phyloP scores from a whole-genome alignment of 1,140 invertebrate genomes.

The Triops cancriformis region DNA sequence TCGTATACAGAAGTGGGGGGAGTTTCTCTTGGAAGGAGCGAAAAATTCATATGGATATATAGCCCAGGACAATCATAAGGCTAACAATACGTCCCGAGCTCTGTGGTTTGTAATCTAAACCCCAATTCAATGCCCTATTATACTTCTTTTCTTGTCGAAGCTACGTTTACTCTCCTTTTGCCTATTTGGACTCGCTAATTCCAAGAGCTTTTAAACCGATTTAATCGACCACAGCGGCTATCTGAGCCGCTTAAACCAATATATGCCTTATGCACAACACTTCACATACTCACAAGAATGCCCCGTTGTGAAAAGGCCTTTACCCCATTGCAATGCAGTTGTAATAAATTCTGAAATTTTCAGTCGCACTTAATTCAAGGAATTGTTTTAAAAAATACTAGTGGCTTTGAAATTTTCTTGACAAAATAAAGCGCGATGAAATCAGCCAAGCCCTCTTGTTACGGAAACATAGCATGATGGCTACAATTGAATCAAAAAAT shows the following conservation, averaged over 20 bases:
- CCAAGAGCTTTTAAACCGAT: background rate
- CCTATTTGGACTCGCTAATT: background rate
- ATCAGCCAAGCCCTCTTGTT: background rate
- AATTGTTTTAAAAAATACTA: background rate
- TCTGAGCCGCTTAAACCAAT: background rate
- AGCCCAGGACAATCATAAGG: background rate
- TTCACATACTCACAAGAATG: no score
- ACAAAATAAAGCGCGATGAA: background rate
- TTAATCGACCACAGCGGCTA: background rate
- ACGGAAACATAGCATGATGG: background rate
- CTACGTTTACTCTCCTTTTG: background rate
- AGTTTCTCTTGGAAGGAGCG: background rate
- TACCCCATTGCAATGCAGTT: background rate
- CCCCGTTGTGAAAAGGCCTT: no score
- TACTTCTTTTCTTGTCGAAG: background rate
- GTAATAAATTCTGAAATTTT: background rate
- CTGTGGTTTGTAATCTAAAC: constrained; percentile 10
- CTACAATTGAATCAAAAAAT: constrained; percentile 5
- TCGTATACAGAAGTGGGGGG: no score
- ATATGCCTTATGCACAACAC: background rate
- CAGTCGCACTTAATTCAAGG: no score
- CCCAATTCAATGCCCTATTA: background rate
- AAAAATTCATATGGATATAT: background rate
- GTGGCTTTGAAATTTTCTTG: background rate
- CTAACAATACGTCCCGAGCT: background rate